Percentiles rank a stretch among this genome's conserved stretches.
Evolutionary conservation across 2,113 vertebrate genomes (phyloP).

Genomic region (Tragelaphus buxtoni): DNA sequence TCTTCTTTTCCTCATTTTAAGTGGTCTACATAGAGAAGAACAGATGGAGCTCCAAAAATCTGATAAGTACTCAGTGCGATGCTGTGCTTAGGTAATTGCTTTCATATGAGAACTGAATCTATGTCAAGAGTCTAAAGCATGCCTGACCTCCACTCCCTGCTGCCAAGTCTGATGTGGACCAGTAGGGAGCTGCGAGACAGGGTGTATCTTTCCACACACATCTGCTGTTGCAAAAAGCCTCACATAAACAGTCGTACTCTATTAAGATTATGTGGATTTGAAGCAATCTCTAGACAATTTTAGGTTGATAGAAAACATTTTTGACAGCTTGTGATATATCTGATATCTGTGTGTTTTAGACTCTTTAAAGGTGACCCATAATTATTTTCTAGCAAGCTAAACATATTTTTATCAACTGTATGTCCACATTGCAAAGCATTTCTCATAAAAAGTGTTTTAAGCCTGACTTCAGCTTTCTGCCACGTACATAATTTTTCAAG

Average conservation of each 20-base stretch:
- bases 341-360: constrained; percentile 45
- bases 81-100: not conserved
- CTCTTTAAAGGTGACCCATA: constrained; percentile 49
- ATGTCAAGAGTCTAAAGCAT: not conserved
- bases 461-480: not conserved
- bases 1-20: not conserved
- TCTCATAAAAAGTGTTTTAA: not conserved
- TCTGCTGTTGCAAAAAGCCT: not conserved
- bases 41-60: not conserved
- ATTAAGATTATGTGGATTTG: constrained; percentile 20
- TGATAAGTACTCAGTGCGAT: not conserved
- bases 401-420: constrained; percentile 22
- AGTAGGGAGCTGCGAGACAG: not conserved
- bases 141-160: not conserved
- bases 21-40: not conserved
- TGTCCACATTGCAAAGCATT: not conserved
- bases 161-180: not conserved
- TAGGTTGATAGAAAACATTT: constrained; percentile 37
- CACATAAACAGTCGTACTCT: constrained; percentile 2
- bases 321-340: constrained; percentile 52
- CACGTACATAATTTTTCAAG: not conserved
- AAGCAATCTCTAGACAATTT: constrained; percentile 29
- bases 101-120: not conserved
- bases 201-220: not conserved
- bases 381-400: constrained; percentile 40